Conservation (phyloP, 2,888 invertebrate species). For the Thymelicus acteon region DNA sequence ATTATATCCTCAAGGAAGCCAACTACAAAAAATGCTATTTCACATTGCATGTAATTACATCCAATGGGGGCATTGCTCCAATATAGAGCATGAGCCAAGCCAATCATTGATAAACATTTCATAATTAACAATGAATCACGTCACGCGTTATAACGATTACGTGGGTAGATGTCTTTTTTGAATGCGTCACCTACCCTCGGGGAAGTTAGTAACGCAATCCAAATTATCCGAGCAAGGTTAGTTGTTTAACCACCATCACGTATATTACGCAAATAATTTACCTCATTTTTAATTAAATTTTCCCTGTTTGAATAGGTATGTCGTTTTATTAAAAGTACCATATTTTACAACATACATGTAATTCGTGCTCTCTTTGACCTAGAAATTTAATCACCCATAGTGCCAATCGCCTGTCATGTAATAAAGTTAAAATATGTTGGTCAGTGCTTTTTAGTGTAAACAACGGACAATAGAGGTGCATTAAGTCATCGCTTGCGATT, state of each 20-base stretch:
- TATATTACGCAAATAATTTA: background rate
- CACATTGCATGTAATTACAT: background rate
- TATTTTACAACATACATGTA: too few species aligned
- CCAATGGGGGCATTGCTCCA: slow-evolving; percentile 1
- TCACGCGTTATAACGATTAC: slow-evolving; percentile 9
- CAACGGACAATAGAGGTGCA: background rate
- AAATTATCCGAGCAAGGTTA: background rate
- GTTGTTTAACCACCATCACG: background rate
- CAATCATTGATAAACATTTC: slow-evolving; percentile 15
- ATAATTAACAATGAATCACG: slow-evolving; percentile 18
- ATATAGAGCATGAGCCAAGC: background rate
- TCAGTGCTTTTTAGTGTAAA: background rate
- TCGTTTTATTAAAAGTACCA: too few species aligned
- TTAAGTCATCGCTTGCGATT: background rate
- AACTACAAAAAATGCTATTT: background rate
- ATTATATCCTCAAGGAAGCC: too few species aligned
- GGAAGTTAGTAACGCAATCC: background rate
- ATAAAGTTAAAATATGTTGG: slow-evolving; percentile 1
- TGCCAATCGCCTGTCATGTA: background rate
- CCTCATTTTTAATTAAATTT: background rate
- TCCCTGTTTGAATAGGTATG: too few species aligned
- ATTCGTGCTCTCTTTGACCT: background rate
- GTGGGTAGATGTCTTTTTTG: slow-evolving; percentile 18
- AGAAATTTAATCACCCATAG: slow-evolving; percentile 6
- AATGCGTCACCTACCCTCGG: slow-evolving; percentile 18